A percentile compares a stretch with the other conserved stretches of the same genome.
These are phyloP conservation scores for Cotesia glomerata DNA, from an alignment of 1,140 invertebrate species.

Conservation along the genomic window DNA sequence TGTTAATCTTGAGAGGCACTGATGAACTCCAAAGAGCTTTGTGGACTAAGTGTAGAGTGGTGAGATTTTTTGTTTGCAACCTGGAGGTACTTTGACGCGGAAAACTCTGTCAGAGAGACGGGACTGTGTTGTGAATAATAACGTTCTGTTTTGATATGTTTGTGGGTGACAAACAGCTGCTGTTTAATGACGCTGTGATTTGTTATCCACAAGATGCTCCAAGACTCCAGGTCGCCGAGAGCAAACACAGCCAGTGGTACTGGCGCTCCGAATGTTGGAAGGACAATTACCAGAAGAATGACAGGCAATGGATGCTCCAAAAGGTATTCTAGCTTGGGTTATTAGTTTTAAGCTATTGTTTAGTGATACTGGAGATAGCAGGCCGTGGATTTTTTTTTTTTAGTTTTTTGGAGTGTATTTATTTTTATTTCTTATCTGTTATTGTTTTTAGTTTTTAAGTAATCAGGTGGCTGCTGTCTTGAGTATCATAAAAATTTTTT, in stretches of 20 bases:
- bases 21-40: background rate
- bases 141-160: constrained; percentile 18
- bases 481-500: background rate
- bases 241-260: constrained; percentile 2
- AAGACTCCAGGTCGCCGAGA: constrained; percentile 24
- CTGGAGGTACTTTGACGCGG: background rate
- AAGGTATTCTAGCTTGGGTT: background rate
- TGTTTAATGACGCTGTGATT: constrained; percentile 14
- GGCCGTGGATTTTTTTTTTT: background rate
- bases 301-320: constrained; percentile 23
- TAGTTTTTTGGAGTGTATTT: background rate
- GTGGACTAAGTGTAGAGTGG: background rate
- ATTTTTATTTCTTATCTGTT: background rate
- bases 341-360: background rate
- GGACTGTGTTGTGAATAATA: constrained; percentile 24
- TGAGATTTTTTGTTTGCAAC: background rate
- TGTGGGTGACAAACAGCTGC: constrained; percentile 17
- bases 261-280: constrained; percentile 4
- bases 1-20: background rate
- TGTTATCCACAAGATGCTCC: constrained; percentile 22
- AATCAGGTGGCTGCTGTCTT: background rate
- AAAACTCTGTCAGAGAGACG: background rate
- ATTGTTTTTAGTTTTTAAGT: background rate
- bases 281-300: constrained; percentile 18
- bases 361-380: background rate